These are phyloP conservation scores for Leptura quadrifasciata DNA, from an alignment of 2,888 invertebrate genomes.

Conservation along the genomic window DNA sequence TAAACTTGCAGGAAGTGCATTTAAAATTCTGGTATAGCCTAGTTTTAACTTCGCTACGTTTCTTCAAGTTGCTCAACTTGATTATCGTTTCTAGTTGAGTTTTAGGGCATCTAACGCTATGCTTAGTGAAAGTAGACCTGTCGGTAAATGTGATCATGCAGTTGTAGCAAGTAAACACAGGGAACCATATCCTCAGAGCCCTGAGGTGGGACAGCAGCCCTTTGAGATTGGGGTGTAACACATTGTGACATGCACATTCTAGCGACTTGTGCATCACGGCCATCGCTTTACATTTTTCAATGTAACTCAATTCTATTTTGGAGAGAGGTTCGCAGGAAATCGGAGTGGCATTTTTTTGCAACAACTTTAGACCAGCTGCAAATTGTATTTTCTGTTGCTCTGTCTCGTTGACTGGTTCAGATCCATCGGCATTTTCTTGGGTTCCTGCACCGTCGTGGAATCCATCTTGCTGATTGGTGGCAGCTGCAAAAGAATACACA, in stretches of 20 bases:
- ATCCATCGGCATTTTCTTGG: neutral
- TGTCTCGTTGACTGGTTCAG: constrained; percentile 24
- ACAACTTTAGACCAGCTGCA: constrained; percentile 68
- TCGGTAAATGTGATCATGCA: constrained; percentile 77
- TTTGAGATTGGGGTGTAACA: constrained; percentile 65
- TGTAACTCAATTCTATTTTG: constrained; percentile 68
- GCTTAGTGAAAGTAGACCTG: constrained; percentile 68
- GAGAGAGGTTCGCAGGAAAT: constrained; percentile 65
- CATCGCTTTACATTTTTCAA: constrained; percentile 70
- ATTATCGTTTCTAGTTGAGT: constrained; percentile 64
- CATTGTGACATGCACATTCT: constrained; percentile 70
- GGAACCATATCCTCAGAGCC: constrained; percentile 73
- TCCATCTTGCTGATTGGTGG: neutral
- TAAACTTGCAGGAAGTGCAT: constrained; percentile 68
- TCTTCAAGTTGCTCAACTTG: constrained; percentile 66
- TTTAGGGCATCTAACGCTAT: constrained; percentile 65
- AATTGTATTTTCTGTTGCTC: constrained; percentile 70
- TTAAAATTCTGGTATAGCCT: constrained; percentile 71
- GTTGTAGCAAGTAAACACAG: constrained; percentile 79
- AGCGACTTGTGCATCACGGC: constrained; percentile 67
- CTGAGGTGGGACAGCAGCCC: constrained; percentile 69
- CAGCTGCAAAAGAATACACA: constrained; percentile 10
- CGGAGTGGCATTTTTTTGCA: constrained; percentile 64
- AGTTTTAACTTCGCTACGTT: constrained; percentile 67
- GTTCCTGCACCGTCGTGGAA: neutral